Base-by-base conservation (phyloP, 2,888 invertebrate species). In the Drosophila multiciliata region DNA sequence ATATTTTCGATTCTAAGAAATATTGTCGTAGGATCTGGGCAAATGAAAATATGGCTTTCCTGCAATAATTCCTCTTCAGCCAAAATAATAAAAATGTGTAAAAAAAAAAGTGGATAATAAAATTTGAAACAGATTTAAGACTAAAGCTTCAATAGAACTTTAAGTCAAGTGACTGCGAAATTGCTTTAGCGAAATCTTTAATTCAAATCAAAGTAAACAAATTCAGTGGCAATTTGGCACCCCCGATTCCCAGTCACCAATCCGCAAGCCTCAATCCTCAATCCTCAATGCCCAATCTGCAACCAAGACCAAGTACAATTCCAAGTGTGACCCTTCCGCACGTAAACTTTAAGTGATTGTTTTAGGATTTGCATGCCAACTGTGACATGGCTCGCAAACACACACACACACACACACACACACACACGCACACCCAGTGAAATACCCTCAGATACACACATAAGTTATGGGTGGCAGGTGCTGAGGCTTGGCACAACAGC, bases 361-460 rank as follows among this genome's bases (percentile, higher is more conserved):
- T 80, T 73, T 65, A 75, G 76, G 78, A 81, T 80, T 80, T 80
- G 80, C 82, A 75, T 81, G 78, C 75, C 81, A 75, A 70, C 81
- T 80, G 71, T 72, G 68, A 67, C 71, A 73, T 55, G 40, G 40
- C 38, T 40, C 32, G 33, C 49, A 35, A 26, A 15, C 36, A 48
- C 36, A 55, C 52, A 73, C 60, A 55, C 66, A 73, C 52, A 36
- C 26, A 20, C 29, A 50, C 38, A 62, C 36, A 55, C 23, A 45
- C 33, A 49, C 17, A 32, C 36, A 49, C 15, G 45, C 26, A 53
- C 35, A 40, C 48, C 58, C 53, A 58, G 35, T 12, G 15, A 55
- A 38, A 63, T 35, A 58, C 29, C 48, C 35, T 35, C 8, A 23
- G 45, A 45, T 45, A 45, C 15, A 45, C 36, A 49, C 12, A 35